Conservation (phyloP, 2,888 invertebrate species). For the Cerceris ruficornis region DNA sequence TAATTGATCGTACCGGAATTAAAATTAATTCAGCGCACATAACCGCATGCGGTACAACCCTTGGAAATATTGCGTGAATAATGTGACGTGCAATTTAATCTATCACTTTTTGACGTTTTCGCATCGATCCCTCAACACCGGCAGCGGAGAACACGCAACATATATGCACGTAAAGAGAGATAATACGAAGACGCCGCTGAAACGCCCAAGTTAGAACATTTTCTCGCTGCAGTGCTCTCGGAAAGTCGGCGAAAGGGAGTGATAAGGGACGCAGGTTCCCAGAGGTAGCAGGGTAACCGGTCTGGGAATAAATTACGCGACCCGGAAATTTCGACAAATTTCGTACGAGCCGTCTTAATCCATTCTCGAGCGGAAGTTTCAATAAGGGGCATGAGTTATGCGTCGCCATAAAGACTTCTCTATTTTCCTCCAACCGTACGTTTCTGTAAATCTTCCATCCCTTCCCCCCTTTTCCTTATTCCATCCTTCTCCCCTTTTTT, state of each 20-base stretch:
- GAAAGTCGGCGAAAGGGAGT: constrained; percentile 1
- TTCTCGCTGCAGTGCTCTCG: constrained; percentile 4
- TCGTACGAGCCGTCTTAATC: constrained; percentile 75
- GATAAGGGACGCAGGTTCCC: constrained; percentile 25
- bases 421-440: constrained; percentile 46
- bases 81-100: too few species aligned
- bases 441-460: constrained; percentile 44
- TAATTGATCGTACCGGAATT: too few species aligned
- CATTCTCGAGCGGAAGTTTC: constrained; percentile 74
- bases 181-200: neutral
- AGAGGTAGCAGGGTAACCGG: constrained; percentile 22
- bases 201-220: neutral
- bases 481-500: constrained; percentile 1
- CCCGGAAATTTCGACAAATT: constrained; percentile 75
- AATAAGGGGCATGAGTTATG: constrained; percentile 77
- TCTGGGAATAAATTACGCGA: constrained; percentile 66
- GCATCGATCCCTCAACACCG: neutral
- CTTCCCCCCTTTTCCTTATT: constrained; percentile 2
- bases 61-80: too few species aligned
- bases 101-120: neutral
- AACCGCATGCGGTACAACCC: too few species aligned
- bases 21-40: too few species aligned
- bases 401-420: constrained; percentile 73
- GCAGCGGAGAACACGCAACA: neutral
- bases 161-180: neutral